Base-by-base conservation (phyloP, 2,113 vertebrate species). In the Catharus minimus region DNA sequence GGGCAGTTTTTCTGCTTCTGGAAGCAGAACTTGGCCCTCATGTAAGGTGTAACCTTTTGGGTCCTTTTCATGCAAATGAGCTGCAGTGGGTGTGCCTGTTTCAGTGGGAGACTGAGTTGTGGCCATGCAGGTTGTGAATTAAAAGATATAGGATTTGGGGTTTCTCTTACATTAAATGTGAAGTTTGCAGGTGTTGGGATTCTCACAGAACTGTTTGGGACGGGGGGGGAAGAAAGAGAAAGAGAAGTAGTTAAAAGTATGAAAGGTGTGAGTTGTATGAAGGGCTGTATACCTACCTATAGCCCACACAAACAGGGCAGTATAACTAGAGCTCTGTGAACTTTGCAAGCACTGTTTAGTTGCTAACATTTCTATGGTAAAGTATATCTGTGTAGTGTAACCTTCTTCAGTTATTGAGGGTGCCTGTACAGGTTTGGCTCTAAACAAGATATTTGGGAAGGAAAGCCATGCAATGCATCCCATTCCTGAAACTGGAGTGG, bases 401-500 rank as follows among this genome's bases (percentile, higher is more conserved):
- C 78, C 47, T 71, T 74, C 27, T 62, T 88, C 10, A 7, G 43
- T 71, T 78, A 15, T 2, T 75, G 46, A 82, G 39, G 57, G 57
- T 4, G 3, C 64, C 6, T 23, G 30, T 88, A 56, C 33, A 82
- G 49, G 33, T 95, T 77, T 38, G 72, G 33, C n/a, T 87, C 71
- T 77, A 32, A 86, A 52, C 77, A 64, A 83, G 71, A 69, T 72
- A 65, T 75, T 87, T 75, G 46, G 23, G 64, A 85, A 94, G 80
- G 84, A 93, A 91, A 78, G 57, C 56, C 66, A 2, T 52, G 57
- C 65, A 85, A 30, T 7, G 21, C 62, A 77, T 72, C 88, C 52
- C 68, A 50, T 39, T 76, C 36, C 86, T 85, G 80, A 90, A 90
- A 86, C 82, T 61, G 94, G 43, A 96, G 95, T 46, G 39, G 80